Percentiles rank a stretch among this genome's conserved stretches.
Evolutionary conservation across 2,888 invertebrate species (phyloP).

Genomic region (Zygogramma bicolorata): DNA sequence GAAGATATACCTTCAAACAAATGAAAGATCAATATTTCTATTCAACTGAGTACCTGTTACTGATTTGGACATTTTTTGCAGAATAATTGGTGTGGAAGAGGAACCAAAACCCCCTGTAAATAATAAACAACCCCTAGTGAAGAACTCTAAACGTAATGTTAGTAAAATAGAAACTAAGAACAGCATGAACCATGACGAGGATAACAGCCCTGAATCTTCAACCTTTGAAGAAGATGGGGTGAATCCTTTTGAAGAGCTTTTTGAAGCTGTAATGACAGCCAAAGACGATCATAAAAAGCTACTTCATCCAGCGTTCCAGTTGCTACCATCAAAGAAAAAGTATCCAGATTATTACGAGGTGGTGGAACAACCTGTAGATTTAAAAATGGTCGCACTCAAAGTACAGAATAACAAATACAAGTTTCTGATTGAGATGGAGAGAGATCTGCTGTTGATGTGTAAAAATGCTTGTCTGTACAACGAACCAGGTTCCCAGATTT

Average conservation of each 20-base stretch:
- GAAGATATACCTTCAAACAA: no score
- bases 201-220: slow-evolving; percentile 57
- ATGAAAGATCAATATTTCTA: no score
- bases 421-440: slow-evolving; percentile 85
- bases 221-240: slow-evolving; percentile 55
- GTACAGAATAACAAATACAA: slow-evolving; percentile 88
- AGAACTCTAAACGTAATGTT: slow-evolving; percentile 25
- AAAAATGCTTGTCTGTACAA: slow-evolving; percentile 96
- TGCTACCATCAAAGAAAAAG: slow-evolving; percentile 90
- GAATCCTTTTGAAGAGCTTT: slow-evolving; percentile 88
- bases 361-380: slow-evolving; percentile 93
- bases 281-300: slow-evolving; percentile 85
- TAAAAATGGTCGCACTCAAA: slow-evolving; percentile 92
- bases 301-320: slow-evolving; percentile 88
- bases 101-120: slow-evolving; percentile 55
- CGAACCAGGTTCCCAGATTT: slow-evolving; percentile 96
- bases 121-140: slow-evolving; percentile 27
- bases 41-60: no score
- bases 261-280: slow-evolving; percentile 89
- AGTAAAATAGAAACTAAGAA: slow-evolving; percentile 29
- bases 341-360: slow-evolving; percentile 97
- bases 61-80: slow-evolving; percentile 41
- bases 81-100: slow-evolving; percentile 62
- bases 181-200: slow-evolving; percentile 34
- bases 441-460: slow-evolving; percentile 90